Percentiles rank a stretch among this genome's conserved stretches.
Evolutionary conservation across 2,888 invertebrate genomes (phyloP).

Genomic region (Nephrotoma flavescens): DNA sequence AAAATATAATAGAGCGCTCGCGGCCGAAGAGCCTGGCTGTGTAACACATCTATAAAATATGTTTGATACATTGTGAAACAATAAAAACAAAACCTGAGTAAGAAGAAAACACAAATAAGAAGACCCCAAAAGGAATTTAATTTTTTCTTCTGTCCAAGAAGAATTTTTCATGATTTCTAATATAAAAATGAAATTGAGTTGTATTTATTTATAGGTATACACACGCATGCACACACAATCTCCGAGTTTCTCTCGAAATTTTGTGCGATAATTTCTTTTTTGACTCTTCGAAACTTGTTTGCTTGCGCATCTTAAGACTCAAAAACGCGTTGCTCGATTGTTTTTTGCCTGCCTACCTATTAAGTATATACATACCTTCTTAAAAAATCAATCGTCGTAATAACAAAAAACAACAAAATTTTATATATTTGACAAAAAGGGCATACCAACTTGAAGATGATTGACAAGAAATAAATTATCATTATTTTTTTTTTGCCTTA

Average conservation of each 20-base stretch:
- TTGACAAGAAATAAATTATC: background rate
- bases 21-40: background rate
- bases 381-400: background rate
- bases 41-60: background rate
- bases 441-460: background rate
- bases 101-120: background rate
- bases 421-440: background rate
- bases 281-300: background rate
- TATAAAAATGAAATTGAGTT: background rate
- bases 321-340: background rate
- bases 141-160: background rate
- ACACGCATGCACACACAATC: background rate
- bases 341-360: background rate
- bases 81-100: background rate
- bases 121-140: background rate
- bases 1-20: background rate
- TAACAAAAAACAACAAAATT: background rate
- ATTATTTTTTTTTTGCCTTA: background rate
- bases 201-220: background rate
- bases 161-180: background rate
- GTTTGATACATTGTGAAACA: too few species aligned
- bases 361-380: background rate
- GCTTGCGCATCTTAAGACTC: background rate
- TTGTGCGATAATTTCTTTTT: background rate
- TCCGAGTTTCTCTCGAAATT: background rate